Base-by-base conservation (phyloP, 2,888 invertebrate species). In the Chelonus formosanus region DNA sequence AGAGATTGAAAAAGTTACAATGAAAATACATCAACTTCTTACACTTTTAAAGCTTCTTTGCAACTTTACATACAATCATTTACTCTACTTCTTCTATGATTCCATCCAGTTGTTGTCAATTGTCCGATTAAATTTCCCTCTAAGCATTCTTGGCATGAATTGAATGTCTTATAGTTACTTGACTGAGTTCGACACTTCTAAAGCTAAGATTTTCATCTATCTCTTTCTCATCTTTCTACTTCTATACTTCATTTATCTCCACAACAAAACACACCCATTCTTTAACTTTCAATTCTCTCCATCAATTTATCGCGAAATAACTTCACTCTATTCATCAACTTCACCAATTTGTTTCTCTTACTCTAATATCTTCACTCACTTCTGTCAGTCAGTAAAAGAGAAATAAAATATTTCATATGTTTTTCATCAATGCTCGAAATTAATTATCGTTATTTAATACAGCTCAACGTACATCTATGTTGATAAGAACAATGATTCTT, bases 121-220 rank as follows among this genome's bases (percentile, higher is more conserved):
- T 20, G 47, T 60, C 60, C 32, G 35, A 40, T 35, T 45, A 47
- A 44, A 36, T 43, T 63, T 36, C 32, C 10, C 32, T n/a, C 52
- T 53, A 58, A 60, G 53, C 57, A 60, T 60, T 65, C 60, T 60
- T 65, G 59, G 65, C 65, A 60, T 59, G 53, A 47, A 60, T 60
- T 40, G 60, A 48, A 65, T 60, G 65, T 55, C 7, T 60, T 36
- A 43, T 7, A 40, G 57, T 57, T n/a, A 32, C 57, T 45, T 35
- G 45, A 52, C 54, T 54, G 47, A 56, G 53, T 55, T 45, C 47
- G 60, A 60, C 60, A 54, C 59, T 43, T 8, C 31, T 43, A 8
- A 57, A 31, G 34, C 31, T 52, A 57, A 57, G 31, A 43, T 57
- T 55, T 55, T 36, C 55, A 55, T 55, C 20, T 20, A 20, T 20